A percentile compares a stretch with the other conserved stretches of the same genome.
These are phyloP conservation scores for Brachystomella parvula DNA, from an alignment of 1,140 invertebrate species.

Conservation along the genomic window DNA sequence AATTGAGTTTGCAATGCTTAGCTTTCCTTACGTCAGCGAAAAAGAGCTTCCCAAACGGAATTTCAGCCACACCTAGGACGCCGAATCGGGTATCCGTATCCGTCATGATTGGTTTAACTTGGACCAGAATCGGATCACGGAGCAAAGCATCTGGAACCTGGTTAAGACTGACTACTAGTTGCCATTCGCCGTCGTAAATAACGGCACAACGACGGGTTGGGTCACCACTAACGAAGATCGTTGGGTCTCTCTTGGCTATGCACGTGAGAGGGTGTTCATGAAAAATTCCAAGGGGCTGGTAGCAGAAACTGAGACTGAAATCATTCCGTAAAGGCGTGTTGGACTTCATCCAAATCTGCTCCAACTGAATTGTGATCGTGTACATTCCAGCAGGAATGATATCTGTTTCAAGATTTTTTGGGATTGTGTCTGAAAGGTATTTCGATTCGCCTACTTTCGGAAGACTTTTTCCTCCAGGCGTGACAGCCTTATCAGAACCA, in stretches of 20 bases:
- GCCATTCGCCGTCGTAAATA: not conserved
- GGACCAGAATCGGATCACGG: not conserved
- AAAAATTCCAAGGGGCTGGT: constrained; percentile 6
- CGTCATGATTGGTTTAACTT: not conserved
- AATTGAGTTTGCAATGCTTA: not conserved
- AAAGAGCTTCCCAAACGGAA: not conserved
- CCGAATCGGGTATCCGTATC: not conserved
- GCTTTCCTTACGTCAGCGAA: not conserved
- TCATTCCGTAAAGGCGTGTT: not conserved
- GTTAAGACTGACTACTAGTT: not conserved
- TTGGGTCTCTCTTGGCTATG: not conserved
- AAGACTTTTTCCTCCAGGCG: not conserved
- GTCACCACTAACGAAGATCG: not conserved
- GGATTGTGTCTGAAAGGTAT: not conserved
- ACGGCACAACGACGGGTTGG: not conserved
- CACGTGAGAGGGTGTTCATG: not conserved
- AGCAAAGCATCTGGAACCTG: not conserved
- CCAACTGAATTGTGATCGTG: constrained; percentile 1
- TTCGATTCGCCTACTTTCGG: too few species aligned
- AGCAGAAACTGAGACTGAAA: not conserved
- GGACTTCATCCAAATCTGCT: not conserved
- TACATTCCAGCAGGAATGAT: not conserved
- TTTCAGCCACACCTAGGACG: not conserved
- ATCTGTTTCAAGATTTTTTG: not conserved
- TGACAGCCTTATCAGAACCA: not conserved